Evolutionary conservation across 1,140 invertebrate genomes (phyloP), one percentile per base, ranked within the genome.

Genomic region (Neoseiulus cucumeris): DNA sequence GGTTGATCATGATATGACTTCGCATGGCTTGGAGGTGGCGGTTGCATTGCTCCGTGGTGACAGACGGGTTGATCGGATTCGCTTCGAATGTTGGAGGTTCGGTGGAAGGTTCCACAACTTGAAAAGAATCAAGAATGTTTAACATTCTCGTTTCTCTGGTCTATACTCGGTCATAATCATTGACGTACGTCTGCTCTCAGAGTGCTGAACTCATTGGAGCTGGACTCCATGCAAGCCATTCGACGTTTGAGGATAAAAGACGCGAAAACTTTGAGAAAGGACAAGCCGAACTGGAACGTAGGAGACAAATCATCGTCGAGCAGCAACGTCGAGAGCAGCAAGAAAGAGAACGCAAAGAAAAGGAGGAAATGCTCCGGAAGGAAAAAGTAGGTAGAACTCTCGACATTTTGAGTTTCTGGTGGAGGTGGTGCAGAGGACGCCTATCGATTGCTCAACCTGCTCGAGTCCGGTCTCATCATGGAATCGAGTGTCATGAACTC

Each of bases 261-360:
- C 87, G 91, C 75, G 92, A 98, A 76, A 98, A 98, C 77, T 94
- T 91, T 79, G 93, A 95, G 66, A 91, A 94, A 73, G 95, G 95
- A 1, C 91, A 98, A 75, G 93, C 93, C 0, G 95, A 98, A 77
- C 77, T 99, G 47, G 94, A 98, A 73, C 79, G 89, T 67, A 78
- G 94, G 65, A 78, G 95, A 41, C 89, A 91, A 73, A 82, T 91
- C 41, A 74, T 96, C 1, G 76, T 87, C 66, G 86, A 92, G 72
- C 84, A 86, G 66, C 89, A 94, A 74, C 79, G 87, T 70, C 87
- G 89, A 72, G 91, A 91, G 72, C 82, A 87, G 71, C 92, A 96
- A 71, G 90, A 92, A 73, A 79, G 90, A 29, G 89, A 95, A 72
- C 77, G 90, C 28, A 93, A 94, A 75, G 89, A 93, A 75, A 80